Evolutionary conservation across 2,888 invertebrate genomes (phyloP).

Genomic region (Aricia artaxerxes): DNA sequence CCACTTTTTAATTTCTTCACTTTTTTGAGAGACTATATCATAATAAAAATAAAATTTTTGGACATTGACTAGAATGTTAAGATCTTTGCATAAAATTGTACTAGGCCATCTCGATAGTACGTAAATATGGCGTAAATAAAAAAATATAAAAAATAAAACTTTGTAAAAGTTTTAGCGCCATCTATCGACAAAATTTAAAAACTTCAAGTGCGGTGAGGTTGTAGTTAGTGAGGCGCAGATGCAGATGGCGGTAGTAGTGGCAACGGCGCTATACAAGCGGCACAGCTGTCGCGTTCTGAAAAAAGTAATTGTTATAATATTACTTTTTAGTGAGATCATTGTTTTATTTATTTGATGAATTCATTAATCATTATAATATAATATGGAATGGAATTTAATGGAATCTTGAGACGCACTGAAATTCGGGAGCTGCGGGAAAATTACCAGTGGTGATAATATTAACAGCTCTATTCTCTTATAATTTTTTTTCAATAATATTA

Average conservation of each 20-base stretch:
- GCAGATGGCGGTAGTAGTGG: conserved; percentile 66
- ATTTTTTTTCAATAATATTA: too few relatives aligned
- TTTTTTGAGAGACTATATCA: too few relatives aligned
- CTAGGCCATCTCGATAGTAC: conserved; percentile 32
- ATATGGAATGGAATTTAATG: too few relatives aligned
- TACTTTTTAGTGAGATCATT: too few relatives aligned
- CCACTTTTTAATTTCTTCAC: too few relatives aligned
- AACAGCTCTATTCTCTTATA: too few relatives aligned
- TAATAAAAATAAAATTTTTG: not conserved
- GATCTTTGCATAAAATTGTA: conserved; percentile 20
- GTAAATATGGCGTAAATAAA: not conserved
- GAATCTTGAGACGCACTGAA: too few relatives aligned
- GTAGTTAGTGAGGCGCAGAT: conserved; percentile 64
- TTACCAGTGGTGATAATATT: too few relatives aligned
- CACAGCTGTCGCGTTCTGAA: conserved; percentile 70
- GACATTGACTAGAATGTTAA: conserved; percentile 33
- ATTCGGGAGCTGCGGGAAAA: too few relatives aligned
- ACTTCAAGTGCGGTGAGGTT: conserved; percentile 28
- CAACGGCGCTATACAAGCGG: conserved; percentile 68
- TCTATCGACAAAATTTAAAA: conserved; percentile 38
- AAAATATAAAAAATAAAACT: not conserved
- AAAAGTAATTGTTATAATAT: not conserved
- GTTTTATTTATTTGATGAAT: too few relatives aligned
- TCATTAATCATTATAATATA: too few relatives aligned
- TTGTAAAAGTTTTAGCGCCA: conserved; percentile 36